A percentile compares a stretch with the other conserved stretches of the same genome.
These are phyloP conservation scores for Atherinomorus stipes DNA, from an alignment of 2,113 vertebrate genomes.

Conservation along the genomic window DNA sequence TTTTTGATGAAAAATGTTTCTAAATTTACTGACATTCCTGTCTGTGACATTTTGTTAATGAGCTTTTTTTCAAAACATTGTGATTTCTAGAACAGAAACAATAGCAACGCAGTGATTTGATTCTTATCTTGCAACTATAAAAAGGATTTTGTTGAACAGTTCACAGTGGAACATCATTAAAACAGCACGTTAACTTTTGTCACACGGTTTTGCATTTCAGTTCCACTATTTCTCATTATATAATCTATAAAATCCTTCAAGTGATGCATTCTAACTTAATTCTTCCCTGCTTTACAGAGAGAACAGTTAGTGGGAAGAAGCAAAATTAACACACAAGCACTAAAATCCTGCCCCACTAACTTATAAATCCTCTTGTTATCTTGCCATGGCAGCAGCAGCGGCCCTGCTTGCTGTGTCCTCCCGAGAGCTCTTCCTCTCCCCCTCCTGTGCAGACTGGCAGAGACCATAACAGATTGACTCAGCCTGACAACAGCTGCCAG, in stretches of 20 bases:
- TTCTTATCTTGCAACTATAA: too few species aligned
- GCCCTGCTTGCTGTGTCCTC: conserved; percentile 45
- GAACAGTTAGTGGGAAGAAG: conserved; percentile 4
- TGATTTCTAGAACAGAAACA: not conserved
- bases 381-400: conserved; percentile 55
- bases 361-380: conserved; percentile 74
- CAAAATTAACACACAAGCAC: conserved; percentile 45
- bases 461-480: conserved; percentile 68
- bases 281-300: not conserved
- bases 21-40: conserved; percentile 9
- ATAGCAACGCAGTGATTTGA: too few species aligned
- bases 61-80: not conserved
- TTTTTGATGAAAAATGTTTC: conserved; percentile 32
- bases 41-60: too few species aligned
- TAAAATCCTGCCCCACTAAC: conserved; percentile 52
- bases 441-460: conserved; percentile 28
- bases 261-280: not conserved
- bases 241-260: not conserved
- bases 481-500: conserved; percentile 76
- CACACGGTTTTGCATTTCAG: too few species aligned
- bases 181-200: too few species aligned
- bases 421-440: conserved; percentile 43
- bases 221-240: not conserved
- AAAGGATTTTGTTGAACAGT: too few species aligned
- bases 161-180: not conserved